phyloP scores from a whole-genome alignment of 2,797 vertebrate species.

The Leucoraja ocellata region DNA sequence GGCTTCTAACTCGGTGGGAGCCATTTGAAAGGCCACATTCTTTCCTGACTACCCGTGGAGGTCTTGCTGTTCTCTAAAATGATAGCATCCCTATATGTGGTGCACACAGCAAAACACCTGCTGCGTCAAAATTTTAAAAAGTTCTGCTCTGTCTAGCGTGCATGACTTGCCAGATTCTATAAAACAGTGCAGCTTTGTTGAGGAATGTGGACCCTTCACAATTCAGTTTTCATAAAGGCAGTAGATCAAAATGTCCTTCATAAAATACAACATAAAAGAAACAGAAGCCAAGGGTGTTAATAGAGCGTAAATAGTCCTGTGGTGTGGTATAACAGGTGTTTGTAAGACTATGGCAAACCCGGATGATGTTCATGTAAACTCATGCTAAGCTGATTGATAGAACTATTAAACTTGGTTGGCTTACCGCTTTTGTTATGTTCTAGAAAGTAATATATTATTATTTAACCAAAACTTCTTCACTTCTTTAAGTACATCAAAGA shows the following conservation, averaged over 20 bases:
- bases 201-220: conserved; percentile 45
- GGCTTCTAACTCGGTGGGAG: conserved; percentile 51
- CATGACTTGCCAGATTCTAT: conserved; percentile 45
- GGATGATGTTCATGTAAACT: conserved; percentile 40
- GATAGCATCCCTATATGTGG: conserved; percentile 51
- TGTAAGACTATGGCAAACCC: conserved; percentile 44
- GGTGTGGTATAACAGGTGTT: conserved; percentile 42
- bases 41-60: conserved; percentile 52
- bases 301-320: conserved; percentile 46
- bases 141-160: conserved; percentile 51
- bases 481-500: not conserved
- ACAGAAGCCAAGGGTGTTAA: conserved; percentile 49
- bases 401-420: conserved; percentile 16
- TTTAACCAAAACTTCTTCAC: not conserved
- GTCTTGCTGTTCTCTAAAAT: conserved; percentile 51
- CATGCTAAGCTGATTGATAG: conserved; percentile 28
- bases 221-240: conserved; percentile 44
- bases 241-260: conserved; percentile 50
- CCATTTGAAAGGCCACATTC: conserved; percentile 55
- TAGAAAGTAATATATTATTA: conserved; percentile 30
- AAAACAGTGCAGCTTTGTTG: conserved; percentile 50
- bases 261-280: conserved; percentile 50
- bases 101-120: conserved; percentile 49
- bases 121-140: conserved; percentile 48
- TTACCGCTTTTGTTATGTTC: not conserved